Evolutionary conservation across 2,888 invertebrate genomes (phyloP).

Genomic region (Macrophya alboannulata): DNA sequence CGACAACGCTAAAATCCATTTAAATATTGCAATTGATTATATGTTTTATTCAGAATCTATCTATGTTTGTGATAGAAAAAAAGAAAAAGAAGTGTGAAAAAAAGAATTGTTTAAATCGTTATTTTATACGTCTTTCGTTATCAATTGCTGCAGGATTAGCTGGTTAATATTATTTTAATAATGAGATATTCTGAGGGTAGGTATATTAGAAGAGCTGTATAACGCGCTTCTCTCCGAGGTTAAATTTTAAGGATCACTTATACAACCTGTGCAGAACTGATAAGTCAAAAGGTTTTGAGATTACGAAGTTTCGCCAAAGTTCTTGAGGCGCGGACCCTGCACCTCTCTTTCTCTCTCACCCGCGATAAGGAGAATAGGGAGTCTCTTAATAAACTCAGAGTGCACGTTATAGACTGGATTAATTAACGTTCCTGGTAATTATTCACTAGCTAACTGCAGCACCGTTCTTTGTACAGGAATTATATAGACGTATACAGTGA

Average conservation of each 20-base stretch:
- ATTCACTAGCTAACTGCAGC: slow-evolving; percentile 17
- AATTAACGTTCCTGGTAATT: slow-evolving; percentile 41
- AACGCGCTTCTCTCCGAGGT: neutral
- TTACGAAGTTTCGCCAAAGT: slow-evolving; percentile 33
- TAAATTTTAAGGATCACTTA: neutral
- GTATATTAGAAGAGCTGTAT: neutral
- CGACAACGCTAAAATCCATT: neutral
- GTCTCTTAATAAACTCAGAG: slow-evolving; percentile 10
- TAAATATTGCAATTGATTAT: neutral
- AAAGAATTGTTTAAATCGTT: neutral
- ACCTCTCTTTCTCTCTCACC: neutral
- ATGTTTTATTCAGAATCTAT: neutral
- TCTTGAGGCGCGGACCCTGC: neutral
- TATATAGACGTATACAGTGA: neutral
- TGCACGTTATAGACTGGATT: slow-evolving; percentile 27
- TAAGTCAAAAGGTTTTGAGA: slow-evolving; percentile 18
- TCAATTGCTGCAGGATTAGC: neutral
- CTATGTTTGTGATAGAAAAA: neutral
- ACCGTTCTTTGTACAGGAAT: neutral
- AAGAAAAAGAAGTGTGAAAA: neutral
- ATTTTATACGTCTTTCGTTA: neutral
- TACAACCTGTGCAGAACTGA: neutral
- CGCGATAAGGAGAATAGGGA: neutral
- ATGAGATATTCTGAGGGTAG: neutral
- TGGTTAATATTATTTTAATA: neutral